Evolutionary conservation across 2,888 invertebrate genomes (phyloP), one percentile per base, ranked within the genome.

Genomic region (Melanostoma mellinum): DNA sequence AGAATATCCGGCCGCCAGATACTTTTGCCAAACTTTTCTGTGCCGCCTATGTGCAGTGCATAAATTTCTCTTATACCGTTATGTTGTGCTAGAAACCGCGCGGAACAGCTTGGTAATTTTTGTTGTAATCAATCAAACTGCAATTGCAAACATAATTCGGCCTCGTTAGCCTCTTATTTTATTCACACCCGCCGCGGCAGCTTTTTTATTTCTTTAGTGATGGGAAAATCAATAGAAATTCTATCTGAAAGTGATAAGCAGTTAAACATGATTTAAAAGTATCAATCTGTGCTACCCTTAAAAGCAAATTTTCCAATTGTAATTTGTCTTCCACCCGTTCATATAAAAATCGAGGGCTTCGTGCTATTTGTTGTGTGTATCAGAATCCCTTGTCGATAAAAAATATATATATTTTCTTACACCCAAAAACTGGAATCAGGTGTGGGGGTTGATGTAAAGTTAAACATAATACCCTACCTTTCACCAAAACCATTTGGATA

Each of bases 61-160:
- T 55, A 79, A 30, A 56, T 50, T 55, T 65, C 53, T 53, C 20
- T 58, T 44, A 58, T 40, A 53, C 40, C 50, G 61, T 10, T 30
- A 42, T 10, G 61, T 69, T 40, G 53, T 58, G 36, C 44, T 30
- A 58, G 42, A 30, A 44, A 60, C 67, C 58, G 56, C 63, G 81
- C 69, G 63, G 56, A 73, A 56, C 56, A 42, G 48, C 65, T 65
- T n/a, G 63, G 30, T 63, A 58, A 30, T 55, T 35, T 73, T 58
- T 73, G 53, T 53, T 73, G 0, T 36, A 36, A 4, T 50, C 63
- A 71, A 74, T 30, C 4, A 50, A 53, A 73, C 40, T 58, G 52
- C 63, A 82, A 78, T 61, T 82, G 77, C 78, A 72, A 73, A 63
- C 42, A 44, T 65, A 82, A 73, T 78, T 30, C 53, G 50, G 30